Percentiles rank a stretch among this genome's conserved stretches.
phyloP scores from a whole-genome alignment of 2,113 vertebrate species.

The Aegypius monachus region DNA sequence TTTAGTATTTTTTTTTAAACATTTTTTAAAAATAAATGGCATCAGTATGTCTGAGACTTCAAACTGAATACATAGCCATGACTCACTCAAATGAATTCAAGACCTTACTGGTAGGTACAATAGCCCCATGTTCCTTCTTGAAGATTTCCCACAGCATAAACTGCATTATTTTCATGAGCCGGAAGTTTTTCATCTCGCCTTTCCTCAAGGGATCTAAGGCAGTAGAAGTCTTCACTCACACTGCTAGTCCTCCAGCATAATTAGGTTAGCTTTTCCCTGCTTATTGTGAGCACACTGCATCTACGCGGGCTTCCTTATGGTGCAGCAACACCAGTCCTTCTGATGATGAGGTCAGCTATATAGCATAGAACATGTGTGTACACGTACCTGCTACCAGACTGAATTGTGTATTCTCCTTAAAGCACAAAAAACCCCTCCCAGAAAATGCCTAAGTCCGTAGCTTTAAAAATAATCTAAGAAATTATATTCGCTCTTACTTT shows the following conservation, averaged over 20 bases:
- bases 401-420: not conserved
- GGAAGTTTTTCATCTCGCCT: not conserved
- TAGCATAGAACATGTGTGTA: not conserved
- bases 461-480: not conserved
- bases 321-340: not conserved
- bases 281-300: not conserved
- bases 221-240: not conserved
- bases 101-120: not conserved
- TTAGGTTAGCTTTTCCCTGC: not conserved
- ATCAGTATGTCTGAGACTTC: not conserved
- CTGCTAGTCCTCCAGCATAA: not conserved
- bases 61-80: not conserved
- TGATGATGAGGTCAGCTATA: not conserved
- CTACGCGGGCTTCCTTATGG: not conserved
- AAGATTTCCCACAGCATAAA: not conserved
- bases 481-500: not conserved
- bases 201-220: not conserved
- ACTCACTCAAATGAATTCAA: not conserved
- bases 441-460: not conserved
- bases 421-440: not conserved
- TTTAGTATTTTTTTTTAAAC: not conserved
- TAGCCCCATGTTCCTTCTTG: not conserved
- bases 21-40: not conserved
- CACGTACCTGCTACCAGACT: not conserved
- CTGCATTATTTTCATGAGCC: not conserved